These are phyloP conservation scores for Eretmocerus hayati DNA, from an alignment of 2,888 invertebrate species.

Conservation along the genomic window DNA sequence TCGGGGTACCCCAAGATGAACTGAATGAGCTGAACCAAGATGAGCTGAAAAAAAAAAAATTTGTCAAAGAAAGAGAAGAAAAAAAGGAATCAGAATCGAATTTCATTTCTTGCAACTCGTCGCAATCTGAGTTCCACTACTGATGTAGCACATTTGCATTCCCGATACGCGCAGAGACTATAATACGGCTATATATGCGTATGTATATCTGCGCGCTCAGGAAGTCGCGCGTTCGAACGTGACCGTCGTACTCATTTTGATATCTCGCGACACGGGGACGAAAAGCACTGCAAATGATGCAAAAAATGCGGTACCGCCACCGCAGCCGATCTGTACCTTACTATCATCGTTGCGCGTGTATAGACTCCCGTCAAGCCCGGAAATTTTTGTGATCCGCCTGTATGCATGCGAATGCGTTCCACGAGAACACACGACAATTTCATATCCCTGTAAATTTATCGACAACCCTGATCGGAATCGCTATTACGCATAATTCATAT, in stretches of 20 bases:
- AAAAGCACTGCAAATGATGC: background rate
- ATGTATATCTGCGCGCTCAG: conserved; percentile 29
- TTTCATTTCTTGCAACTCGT: background rate
- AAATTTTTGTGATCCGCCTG: too few species aligned
- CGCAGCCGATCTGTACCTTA: too few species aligned
- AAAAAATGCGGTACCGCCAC: background rate
- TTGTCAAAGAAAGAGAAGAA: background rate
- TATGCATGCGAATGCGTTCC: too few species aligned
- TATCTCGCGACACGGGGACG: background rate
- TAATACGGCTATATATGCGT: conserved; percentile 38
- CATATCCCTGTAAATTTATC: too few species aligned
- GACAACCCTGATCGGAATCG: too few species aligned
- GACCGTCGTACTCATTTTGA: conserved; percentile 33
- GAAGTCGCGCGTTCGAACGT: conserved; percentile 41
- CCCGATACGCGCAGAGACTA: conserved; percentile 31
- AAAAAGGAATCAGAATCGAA: conserved; percentile 1
- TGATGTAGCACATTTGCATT: conserved; percentile 25
- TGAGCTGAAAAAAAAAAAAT: too few species aligned
- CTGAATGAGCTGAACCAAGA: too few species aligned
- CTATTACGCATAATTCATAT: too few species aligned
- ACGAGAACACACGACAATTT: too few species aligned
- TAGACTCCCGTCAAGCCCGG: too few species aligned
- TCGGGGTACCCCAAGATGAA: too few species aligned
- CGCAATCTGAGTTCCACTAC: conserved; percentile 17
- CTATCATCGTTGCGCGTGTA: too few species aligned